phyloP scores from a whole-genome alignment of 2,888 invertebrate species.

The Lutraria lutraria region DNA sequence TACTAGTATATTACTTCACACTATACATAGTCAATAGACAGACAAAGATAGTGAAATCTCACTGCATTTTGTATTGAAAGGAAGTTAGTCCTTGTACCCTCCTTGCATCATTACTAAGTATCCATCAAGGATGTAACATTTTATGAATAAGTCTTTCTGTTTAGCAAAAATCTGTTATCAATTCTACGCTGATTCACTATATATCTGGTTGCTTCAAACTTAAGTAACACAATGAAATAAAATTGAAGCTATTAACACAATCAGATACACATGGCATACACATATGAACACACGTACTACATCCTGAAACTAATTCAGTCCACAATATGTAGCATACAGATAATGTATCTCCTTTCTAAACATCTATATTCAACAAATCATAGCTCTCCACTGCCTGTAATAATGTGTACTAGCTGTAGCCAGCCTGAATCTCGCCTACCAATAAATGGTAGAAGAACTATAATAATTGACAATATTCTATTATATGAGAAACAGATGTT shows the following conservation, averaged over 20 bases:
- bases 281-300: background rate
- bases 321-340: background rate
- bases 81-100: background rate
- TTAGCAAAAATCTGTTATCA: background rate
- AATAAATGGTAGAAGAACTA: background rate
- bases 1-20: background rate
- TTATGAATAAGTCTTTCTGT: background rate
- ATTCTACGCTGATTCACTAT: background rate
- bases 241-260: background rate
- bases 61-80: background rate
- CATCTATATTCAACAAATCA: slow-evolving; percentile 5
- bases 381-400: background rate
- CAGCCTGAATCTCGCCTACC: background rate
- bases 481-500: slow-evolving; percentile 8
- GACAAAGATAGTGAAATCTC: slow-evolving; percentile 1
- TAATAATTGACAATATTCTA: slow-evolving; percentile 14
- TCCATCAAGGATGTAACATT: background rate
- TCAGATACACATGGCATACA: background rate
- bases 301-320: background rate
- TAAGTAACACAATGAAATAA: background rate
- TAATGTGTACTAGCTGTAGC: background rate
- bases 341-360: slow-evolving; percentile 3
- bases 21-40: background rate
- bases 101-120: background rate
- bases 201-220: background rate